Base-by-base conservation (phyloP, 2,797 vertebrate genomes). In the Pogonophryne albipinna region DNA sequence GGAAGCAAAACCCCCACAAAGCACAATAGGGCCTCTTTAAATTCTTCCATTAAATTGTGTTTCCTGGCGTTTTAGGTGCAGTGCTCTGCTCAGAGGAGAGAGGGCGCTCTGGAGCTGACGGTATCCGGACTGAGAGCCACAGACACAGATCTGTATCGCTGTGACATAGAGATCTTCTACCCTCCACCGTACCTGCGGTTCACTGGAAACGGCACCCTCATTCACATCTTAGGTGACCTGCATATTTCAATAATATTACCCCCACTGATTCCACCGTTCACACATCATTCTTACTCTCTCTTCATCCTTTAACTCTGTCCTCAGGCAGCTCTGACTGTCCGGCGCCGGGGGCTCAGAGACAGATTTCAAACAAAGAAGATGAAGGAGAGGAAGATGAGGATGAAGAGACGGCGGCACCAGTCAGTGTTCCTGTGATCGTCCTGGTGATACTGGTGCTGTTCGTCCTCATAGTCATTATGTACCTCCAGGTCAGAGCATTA, bases 111-210 rank as follows among this genome's bases (percentile, higher is more conserved):
- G 47, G 82, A 82, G 66, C 23, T 90, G 63, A 76, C 80, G 0
- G 62, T 90, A 20, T 76, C 66, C 0, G 84, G 89, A 10, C 85
- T 91, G 56, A 82, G 45, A 20, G 47, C 67, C 41, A 8, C 47
- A 46, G 62, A 91, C 73, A 91, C 90, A 1, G 90, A 91, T 13
- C 0, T 91, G 3, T 91, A 91, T 5, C 83, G 78, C 60, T 91
- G 90, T 19, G 3, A 56, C 10, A 55, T 91, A 2, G 51, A 85
- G 49, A 14, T 88, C 49, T 55, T 84, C 16, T 91, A 74, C 59
- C 90, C 90, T 0, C 90, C 90, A 1, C 90, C 90, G 0, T 91
- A 61, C 67, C 68, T 72, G 53, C 20, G 2, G 17, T 23, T 83
- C 23, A 68, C 2, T 0, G 90, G 90, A 19, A 91, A 90, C 1